Evolutionary conservation across 2,888 invertebrate species (phyloP), one percentile per base, ranked within the genome.

Genomic region (Epiblema foenella): DNA sequence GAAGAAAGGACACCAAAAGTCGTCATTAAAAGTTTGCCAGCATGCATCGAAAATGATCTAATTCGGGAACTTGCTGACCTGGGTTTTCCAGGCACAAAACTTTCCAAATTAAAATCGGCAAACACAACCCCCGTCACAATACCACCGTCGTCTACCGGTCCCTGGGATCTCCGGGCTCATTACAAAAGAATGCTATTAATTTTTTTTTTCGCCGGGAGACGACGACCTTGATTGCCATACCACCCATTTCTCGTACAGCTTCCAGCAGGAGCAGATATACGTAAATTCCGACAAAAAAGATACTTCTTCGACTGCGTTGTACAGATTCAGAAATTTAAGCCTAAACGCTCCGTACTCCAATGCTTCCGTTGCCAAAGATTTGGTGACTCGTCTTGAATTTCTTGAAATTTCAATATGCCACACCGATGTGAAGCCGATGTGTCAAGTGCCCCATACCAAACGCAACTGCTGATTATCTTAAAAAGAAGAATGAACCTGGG

Each of bases 331-430:
- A 73, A 72, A 58, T 75, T 46, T 33, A 73, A 69, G 17, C 72
- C 74, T 1, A 68, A 18, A 2, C 64, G 62, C 12, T 20, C n/a
- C 37, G 10, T 73, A 0, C 75, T 74, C 9, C 75, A 77, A 58
- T 77, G 75, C 39, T 77, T 49, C 29, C 57, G 77, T 24, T 77
- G 77, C 52, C 75, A 75, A 64, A 15, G 63, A 0, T n/a, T n/a
- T n/a, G n/a, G n/a, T n/a, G n/a, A n/a, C n/a, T n/a, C n/a, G n/a
- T n/a, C n/a, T 75, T 75, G 65, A 75, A 75, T 2, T 75, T 70
- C 75, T 10, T 60, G 49, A 54, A 75, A 75, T 24, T 77, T 75
- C 37, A 76, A 75, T 39, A 33, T 69, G 24, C 57, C 65, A n/a
- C 29, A 70, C n/a, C n/a, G n/a, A n/a, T n/a, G n/a, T n/a, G n/a